Percentiles rank a stretch among this genome's conserved stretches.
Conservation (phyloP, 1,140 invertebrate species). For the Rhynchophorus ferrugineus region DNA sequence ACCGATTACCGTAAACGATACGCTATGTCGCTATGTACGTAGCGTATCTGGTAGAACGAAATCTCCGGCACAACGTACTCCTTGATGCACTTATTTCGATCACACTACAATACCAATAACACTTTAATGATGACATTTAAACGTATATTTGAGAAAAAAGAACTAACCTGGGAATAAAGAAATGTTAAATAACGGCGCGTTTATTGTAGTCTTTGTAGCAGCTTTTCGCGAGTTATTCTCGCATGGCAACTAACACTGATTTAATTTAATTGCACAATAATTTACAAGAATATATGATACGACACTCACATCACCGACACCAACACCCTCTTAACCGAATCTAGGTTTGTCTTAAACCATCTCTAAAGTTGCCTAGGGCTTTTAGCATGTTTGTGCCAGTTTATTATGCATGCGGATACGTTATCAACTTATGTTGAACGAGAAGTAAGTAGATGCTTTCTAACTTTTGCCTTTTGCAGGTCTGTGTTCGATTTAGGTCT, state of each 20-base stretch:
- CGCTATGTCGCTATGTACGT: neutral
- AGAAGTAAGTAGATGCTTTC: neutral
- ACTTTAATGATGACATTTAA: no score
- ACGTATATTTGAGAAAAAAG: no score
- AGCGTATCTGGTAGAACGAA: neutral
- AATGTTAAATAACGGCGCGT: slow-evolving; percentile 12
- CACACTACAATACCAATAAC: no score
- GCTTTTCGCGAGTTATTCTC: slow-evolving; percentile 24
- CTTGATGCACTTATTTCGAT: no score
- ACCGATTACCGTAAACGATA: neutral
- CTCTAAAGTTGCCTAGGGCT: slow-evolving; percentile 45
- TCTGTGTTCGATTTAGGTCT: neutral
- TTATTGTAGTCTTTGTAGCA: slow-evolving; percentile 20
- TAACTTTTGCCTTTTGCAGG: neutral
- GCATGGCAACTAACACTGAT: slow-evolving; percentile 36
- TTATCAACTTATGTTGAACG: neutral
- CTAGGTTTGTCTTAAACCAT: slow-evolving; percentile 41
- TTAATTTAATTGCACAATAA: slow-evolving; percentile 26
- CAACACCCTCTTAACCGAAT: slow-evolving; percentile 24
- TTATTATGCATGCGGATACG: slow-evolving; percentile 18
- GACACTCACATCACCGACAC: slow-evolving; percentile 29
- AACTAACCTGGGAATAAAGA: neutral
- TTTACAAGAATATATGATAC: slow-evolving; percentile 15
- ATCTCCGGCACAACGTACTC: neutral
- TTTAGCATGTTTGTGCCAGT: slow-evolving; percentile 30